These are phyloP conservation scores for Mya arenaria DNA, from an alignment of 1,140 invertebrate genomes.

Conservation along the genomic window DNA sequence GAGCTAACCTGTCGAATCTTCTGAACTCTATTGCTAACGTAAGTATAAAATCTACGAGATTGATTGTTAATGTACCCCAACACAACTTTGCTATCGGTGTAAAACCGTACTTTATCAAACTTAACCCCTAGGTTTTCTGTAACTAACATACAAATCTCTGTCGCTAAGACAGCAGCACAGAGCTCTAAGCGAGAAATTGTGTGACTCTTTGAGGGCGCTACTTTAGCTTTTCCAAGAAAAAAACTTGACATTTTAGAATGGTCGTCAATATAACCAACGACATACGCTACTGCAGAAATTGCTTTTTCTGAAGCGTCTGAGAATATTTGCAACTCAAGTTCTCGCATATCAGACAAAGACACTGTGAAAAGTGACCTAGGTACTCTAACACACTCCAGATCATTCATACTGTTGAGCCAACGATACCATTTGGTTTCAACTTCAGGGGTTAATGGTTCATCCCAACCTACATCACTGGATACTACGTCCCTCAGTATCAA, in stretches of 20 bases:
- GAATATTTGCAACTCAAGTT: slow-evolving; percentile 67
- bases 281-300: slow-evolving; percentile 68
- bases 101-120: slow-evolving; percentile 36
- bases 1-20: slow-evolving; percentile 5
- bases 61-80: slow-evolving; percentile 56
- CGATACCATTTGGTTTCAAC: slow-evolving; percentile 4
- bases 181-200: slow-evolving; percentile 36
- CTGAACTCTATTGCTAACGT: slow-evolving; percentile 54
- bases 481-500: slow-evolving; percentile 52
- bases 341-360: slow-evolving; percentile 76
- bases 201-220: slow-evolving; percentile 35
- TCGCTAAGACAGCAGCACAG: slow-evolving; percentile 39
- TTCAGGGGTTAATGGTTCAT: background rate
- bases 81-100: slow-evolving; percentile 53
- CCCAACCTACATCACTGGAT: background rate
- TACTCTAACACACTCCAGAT: background rate
- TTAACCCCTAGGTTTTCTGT: slow-evolving; percentile 24
- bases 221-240: slow-evolving; percentile 38
- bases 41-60: slow-evolving; percentile 55
- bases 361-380: background rate
- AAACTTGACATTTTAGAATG: slow-evolving; percentile 30
- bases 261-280: slow-evolving; percentile 40
- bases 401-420: background rate
- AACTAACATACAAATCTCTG: slow-evolving; percentile 32
- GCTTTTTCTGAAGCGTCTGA: slow-evolving; percentile 71